A percentile compares a stretch with the other conserved stretches of the same genome.
Conservation (phyloP, 2,113 vertebrate species). For the Pardalotus punctatus region DNA sequence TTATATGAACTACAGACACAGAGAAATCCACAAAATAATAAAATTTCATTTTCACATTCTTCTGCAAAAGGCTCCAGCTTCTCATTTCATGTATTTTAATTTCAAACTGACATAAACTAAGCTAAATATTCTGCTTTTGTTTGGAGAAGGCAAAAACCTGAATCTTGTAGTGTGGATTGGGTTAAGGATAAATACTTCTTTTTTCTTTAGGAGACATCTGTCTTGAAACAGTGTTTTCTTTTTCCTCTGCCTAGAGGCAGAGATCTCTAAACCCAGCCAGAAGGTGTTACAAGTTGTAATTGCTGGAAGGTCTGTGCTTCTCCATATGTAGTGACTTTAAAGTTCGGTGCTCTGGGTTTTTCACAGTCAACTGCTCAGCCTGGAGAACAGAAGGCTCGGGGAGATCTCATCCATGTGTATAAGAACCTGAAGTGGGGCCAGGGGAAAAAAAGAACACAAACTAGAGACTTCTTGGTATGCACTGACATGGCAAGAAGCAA, state of each 20-base stretch:
- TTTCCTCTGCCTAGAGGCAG: not conserved
- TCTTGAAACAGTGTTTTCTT: not conserved
- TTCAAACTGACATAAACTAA: not conserved
- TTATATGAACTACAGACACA: not conserved
- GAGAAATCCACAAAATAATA: not conserved
- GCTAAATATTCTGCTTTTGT: not conserved
- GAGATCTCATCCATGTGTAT: not conserved
- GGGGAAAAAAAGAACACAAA: not conserved
- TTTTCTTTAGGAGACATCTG: not conserved
- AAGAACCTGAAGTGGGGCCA: not conserved
- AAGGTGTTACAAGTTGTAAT: not conserved
- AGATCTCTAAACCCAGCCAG: not conserved
- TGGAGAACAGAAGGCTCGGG: not conserved
- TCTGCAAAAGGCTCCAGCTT: not conserved
- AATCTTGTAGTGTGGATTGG: not conserved
- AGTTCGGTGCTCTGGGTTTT: not conserved
- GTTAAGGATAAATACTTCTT: not conserved
- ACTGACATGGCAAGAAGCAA: not conserved
- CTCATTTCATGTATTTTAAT: not conserved
- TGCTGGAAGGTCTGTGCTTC: not conserved
- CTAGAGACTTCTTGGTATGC: not conserved
- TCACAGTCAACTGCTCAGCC: not conserved
- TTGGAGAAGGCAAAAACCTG: not conserved
- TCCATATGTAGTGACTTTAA: not conserved
- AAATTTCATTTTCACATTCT: not conserved